Base-by-base conservation (phyloP, 2,888 invertebrate species). In the Psylliodes chrysocephalus region DNA sequence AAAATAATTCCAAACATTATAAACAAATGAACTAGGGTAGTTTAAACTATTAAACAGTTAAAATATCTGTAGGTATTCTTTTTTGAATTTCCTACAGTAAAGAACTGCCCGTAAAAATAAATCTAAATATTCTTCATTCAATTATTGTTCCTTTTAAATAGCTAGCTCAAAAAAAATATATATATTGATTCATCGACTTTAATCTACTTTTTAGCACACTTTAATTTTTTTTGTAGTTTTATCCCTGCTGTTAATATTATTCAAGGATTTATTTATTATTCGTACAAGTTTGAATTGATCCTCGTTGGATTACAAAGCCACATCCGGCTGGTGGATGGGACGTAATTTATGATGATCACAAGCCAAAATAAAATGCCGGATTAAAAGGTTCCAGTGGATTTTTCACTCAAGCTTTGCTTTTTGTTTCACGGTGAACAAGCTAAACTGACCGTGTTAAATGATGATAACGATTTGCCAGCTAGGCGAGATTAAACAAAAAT, bases 381-480 rank as follows among this genome's bases (percentile, higher is more conserved):
- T 67, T 68, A 68, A 71, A 67, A 62, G 67, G 67, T 65, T 68
- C 69, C 65, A 54, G 61, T 42, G 63, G 64, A 69, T 70, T 70
- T 70, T 70, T 70, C 70, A 67, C 33, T 35, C 57, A 3, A 46
- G 44, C 38, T 40, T 28, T 18, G 53, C 51, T 51, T 60, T 60
- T 61, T 73, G 67, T 69, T 71, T 71, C 69, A 60, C 64, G 61
- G 40, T 19, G 52, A 66, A 60, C 60, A 54, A 53, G 60, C 61
- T 53, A 62, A 73, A 72, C 71, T 62, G 72, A 40, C 67, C 71
- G 73, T 71, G 69, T 70, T 72, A 70, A 74, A 73, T 71, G 71
- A 73, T 69, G 72, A 72, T 70, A 69, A 68, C 70, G 71, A 49
- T 69, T 65, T 63, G 56, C 60, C 57, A 68, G 68, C 68, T 65